Percentiles rank a stretch among this genome's conserved stretches.
Evolutionary conservation across 2,888 invertebrate species (phyloP).

Genomic region (Toxonevra muliebris): DNA sequence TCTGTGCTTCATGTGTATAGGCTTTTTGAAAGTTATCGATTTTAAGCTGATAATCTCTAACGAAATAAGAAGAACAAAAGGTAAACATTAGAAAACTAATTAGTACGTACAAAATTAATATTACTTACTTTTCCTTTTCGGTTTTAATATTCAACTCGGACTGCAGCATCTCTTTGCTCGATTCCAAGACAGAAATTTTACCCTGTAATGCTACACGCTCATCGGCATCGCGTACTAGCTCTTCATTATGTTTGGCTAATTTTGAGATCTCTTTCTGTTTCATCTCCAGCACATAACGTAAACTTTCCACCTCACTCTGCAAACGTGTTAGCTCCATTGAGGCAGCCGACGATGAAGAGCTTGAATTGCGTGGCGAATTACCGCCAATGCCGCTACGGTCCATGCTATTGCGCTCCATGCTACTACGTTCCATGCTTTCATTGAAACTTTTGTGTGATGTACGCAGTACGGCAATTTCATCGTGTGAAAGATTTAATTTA

Average conservation of each 20-base stretch:
- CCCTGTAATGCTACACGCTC: constrained; percentile 77
- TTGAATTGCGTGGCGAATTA: constrained; percentile 52
- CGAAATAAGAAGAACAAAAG: constrained; percentile 36
- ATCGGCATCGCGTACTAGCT: constrained; percentile 78
- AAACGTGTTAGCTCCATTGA: constrained; percentile 63
- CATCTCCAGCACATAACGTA: constrained; percentile 88
- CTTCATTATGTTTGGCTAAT: constrained; percentile 75
- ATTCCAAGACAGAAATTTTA: constrained; percentile 79
- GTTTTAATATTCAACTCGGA: constrained; percentile 71
- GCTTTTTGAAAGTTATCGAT: constrained; percentile 78
- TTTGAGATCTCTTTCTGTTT: constrained; percentile 86
- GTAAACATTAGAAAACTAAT: constrained; percentile 17
- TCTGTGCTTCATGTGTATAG: constrained; percentile 79
- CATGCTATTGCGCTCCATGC: constrained; percentile 71
- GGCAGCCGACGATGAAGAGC: constrained; percentile 43
- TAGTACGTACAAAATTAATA: not conserved
- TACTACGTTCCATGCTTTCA: constrained; percentile 74
- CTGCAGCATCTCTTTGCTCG: constrained; percentile 86
- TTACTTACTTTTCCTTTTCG: constrained; percentile 70
- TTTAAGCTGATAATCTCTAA: constrained; percentile 73
- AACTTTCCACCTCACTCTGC: constrained; percentile 80
- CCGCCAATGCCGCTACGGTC: constrained; percentile 21
- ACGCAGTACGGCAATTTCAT: constrained; percentile 60
- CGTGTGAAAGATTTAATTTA: constrained; percentile 59
- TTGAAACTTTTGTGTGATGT: constrained; percentile 43